phyloP scores from a whole-genome alignment of 2,113 vertebrate species.

The Cairina moschata region DNA sequence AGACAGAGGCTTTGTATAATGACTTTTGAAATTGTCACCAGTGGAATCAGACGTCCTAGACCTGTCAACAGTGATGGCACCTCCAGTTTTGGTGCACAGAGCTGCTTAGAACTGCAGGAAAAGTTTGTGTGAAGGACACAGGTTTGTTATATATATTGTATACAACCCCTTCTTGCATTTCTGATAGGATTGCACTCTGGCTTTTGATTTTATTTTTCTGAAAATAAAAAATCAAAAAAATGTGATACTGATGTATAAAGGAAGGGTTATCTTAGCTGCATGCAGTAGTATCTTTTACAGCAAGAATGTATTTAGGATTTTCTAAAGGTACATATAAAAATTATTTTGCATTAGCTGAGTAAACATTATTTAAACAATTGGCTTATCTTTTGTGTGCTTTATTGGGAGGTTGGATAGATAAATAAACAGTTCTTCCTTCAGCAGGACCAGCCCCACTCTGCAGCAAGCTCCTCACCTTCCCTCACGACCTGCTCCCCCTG shows the following conservation, averaged over 20 bases:
- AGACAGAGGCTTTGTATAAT: no score
- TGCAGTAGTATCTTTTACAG: neutral
- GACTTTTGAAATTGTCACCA: no score
- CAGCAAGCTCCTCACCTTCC: fast-evolving
- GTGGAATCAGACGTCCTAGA: no score
- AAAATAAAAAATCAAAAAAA: neutral
- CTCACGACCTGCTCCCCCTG: neutral
- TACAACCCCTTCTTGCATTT: no score
- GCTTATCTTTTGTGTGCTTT: neutral
- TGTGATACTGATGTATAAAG: neutral
- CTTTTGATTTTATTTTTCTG: neutral
- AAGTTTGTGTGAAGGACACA: no score
- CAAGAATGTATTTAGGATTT: neutral
- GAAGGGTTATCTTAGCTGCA: neutral
- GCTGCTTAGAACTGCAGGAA: no score
- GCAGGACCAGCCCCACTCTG: neutral
- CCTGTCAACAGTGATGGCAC: no score
- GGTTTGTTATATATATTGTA: no score
- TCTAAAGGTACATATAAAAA: neutral
- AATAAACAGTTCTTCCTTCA: neutral
- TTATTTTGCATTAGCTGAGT: neutral
- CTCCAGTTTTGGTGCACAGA: no score
- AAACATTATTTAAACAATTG: neutral
- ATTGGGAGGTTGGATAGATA: neutral
- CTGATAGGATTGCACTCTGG: neutral